Base-by-base conservation (phyloP, 35 echinoderm and acorn worm genomes). In the Amphiura filiformis region DNA sequence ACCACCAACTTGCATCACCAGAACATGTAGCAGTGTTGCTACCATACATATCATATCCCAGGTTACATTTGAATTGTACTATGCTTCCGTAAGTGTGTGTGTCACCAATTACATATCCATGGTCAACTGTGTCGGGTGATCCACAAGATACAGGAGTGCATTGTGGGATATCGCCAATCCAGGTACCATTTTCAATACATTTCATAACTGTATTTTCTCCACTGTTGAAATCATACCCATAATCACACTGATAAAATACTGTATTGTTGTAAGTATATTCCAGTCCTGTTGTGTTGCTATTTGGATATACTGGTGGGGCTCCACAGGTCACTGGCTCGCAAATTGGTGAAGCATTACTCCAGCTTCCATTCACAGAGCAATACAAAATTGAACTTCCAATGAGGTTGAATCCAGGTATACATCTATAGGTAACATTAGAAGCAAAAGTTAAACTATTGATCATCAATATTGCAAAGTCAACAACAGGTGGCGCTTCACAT, bases 261-360 rank as follows among this genome's bases (percentile, higher is more conserved):
- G 83, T 57, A 34, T 80, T 81, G 31, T 89, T 89, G 65, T 79
- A 90, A 17, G 88, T 90, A 65, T 52, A 85, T 26, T 86, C 84
- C 12, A 52, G 35, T 0, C 84, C 84, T 11, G 23, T 36, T 23
- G 57, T 31, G 14, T 33, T 39, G 0, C 56, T 64, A 82, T 90
- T 70, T 80, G 1, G 75, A n/a, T 32, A 61, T 57, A 39, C 14
- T 26, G 86, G 75, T 37, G 86, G 80, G 22, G 38, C 32, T 78
- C 39, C 83, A 44, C 94, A 96, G 1, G 34, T 39, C 18, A 96
- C 78, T 4, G 78, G 87, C 39, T 86, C 23, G 76, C 94, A 96
- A 26, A 39, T 81, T 39, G 90, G 86, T 57, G 61, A 56, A 28
- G 38, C 39, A 28, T 87, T 87, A 38, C 75, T 15, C 94, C 94